Evolutionary conservation across 2,797 vertebrate species (phyloP).

Genomic region (Scarus forsteni): DNA sequence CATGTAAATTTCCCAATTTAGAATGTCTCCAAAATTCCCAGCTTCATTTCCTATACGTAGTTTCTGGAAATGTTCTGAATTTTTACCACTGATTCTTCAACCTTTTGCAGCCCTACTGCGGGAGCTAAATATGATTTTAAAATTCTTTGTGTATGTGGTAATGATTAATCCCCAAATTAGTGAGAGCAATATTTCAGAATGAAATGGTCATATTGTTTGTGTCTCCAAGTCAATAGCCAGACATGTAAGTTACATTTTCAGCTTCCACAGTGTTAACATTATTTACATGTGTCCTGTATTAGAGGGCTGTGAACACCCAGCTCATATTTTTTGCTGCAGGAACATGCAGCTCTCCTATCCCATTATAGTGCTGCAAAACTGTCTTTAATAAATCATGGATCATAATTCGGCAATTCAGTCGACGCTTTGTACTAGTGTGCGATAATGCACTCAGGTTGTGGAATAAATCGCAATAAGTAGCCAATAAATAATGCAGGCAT

Average conservation of each 20-base stretch:
- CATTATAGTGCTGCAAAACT: constrained; percentile 1
- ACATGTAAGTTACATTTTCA: not conserved
- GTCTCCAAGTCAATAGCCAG: too few species aligned
- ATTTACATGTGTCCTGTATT: constrained; percentile 6
- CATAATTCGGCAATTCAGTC: constrained; percentile 12
- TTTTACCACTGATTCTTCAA: too few species aligned
- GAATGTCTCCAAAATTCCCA: too few species aligned
- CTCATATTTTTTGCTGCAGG: not conserved
- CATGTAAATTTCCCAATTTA: too few species aligned
- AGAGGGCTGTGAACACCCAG: not conserved
- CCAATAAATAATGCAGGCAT: constrained; percentile 46
- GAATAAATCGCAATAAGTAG: constrained; percentile 23
- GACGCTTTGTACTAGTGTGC: constrained; percentile 2
- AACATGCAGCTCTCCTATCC: not conserved
- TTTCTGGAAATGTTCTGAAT: too few species aligned
- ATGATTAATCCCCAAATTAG: too few species aligned
- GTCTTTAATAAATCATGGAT: constrained; percentile 42
- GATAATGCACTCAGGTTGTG: constrained; percentile 8
- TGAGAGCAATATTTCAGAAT: too few species aligned
- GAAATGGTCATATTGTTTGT: too few species aligned
- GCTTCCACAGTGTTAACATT: not conserved
- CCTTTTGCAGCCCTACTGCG: too few species aligned
- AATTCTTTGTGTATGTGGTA: too few species aligned
- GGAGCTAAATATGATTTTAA: too few species aligned
- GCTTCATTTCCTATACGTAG: too few species aligned